Conservation (phyloP, 1,140 invertebrate genomes). For the Spodoptera litura region DNA sequence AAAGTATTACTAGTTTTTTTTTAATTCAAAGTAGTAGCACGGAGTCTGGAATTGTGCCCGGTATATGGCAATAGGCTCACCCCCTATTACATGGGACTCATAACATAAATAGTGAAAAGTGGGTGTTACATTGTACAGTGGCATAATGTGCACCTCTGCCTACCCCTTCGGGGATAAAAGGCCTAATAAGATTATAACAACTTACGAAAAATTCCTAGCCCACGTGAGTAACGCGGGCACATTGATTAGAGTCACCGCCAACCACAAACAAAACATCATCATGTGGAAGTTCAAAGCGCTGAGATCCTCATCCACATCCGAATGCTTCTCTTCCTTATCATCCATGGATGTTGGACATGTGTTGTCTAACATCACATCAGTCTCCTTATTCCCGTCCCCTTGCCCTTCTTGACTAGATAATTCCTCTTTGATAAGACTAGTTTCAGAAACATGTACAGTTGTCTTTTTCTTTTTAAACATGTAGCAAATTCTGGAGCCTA, state of each 20-base stretch:
- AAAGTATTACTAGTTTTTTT: too few relatives aligned
- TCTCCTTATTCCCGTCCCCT: constrained; percentile 7
- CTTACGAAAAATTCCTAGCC: constrained; percentile 88
- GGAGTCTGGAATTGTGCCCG: too few relatives aligned
- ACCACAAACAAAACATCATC: constrained; percentile 87
- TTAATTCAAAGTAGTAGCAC: too few relatives aligned
- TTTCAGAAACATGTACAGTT: constrained; percentile 50
- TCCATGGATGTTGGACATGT: background rate
- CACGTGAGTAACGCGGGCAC: constrained; percentile 87
- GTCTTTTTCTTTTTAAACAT: constrained; percentile 65
- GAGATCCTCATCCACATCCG: constrained; percentile 68
- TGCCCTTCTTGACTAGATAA: constrained; percentile 14
- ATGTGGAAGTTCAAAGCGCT: constrained; percentile 87
- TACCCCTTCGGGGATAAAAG: too few relatives aligned
- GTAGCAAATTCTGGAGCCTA: constrained; percentile 75
- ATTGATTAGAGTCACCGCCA: constrained; percentile 85
- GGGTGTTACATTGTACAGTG: too few relatives aligned
- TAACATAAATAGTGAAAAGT: too few relatives aligned
- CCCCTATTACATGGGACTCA: too few relatives aligned
- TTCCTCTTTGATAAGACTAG: constrained; percentile 41
- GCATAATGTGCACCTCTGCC: too few relatives aligned
- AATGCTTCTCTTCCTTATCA: constrained; percentile 35
- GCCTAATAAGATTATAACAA: constrained; percentile 34
- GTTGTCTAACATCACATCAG: constrained; percentile 22
- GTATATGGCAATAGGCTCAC: too few relatives aligned